Evolutionary conservation across 2,888 invertebrate genomes (phyloP).

Genomic region (Alviniconcha strummeri): DNA sequence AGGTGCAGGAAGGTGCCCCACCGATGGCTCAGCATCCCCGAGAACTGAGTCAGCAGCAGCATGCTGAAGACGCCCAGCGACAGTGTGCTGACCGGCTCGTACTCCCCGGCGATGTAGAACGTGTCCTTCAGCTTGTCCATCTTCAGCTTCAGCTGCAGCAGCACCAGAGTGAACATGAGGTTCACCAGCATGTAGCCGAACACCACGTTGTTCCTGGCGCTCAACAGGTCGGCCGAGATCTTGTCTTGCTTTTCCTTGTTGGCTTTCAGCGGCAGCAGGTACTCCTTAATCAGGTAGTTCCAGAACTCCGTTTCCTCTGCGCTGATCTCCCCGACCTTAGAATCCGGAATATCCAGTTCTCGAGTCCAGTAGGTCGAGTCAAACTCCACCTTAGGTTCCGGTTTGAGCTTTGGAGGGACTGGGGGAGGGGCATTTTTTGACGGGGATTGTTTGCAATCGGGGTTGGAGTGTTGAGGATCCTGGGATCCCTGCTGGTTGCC

Average conservation of each 20-base stretch:
- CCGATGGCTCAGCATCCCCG: constrained; percentile 98
- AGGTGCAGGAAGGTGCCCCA: constrained; percentile 98
- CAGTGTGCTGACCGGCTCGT: constrained; percentile 83
- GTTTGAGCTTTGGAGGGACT: neutral
- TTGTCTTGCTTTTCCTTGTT: constrained; percentile 47
- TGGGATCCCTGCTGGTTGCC: constrained; percentile 71
- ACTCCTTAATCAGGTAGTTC: constrained; percentile 94
- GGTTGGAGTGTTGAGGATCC: neutral
- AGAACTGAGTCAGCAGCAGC: constrained; percentile 95
- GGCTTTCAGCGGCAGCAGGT: constrained; percentile 83
- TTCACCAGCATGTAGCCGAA: constrained; percentile 87
- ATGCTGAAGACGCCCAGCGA: constrained; percentile 98
- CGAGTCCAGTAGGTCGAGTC: constrained; percentile 36
- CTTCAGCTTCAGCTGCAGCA: constrained; percentile 85
- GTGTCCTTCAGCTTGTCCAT: constrained; percentile 80
- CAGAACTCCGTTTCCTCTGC: constrained; percentile 92
- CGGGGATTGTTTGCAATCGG: neutral
- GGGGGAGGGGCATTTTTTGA: neutral
- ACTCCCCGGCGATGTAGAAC: constrained; percentile 57
- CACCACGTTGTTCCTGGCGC: constrained; percentile 54
- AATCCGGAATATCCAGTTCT: constrained; percentile 80
- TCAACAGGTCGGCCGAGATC: constrained; percentile 47
- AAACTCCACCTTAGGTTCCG: constrained; percentile 21
- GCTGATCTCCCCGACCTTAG: constrained; percentile 87
- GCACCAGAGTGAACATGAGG: constrained; percentile 97